These are phyloP conservation scores for Kradibia gibbosae DNA, from an alignment of 1,140 invertebrate genomes.

Conservation along the genomic window DNA sequence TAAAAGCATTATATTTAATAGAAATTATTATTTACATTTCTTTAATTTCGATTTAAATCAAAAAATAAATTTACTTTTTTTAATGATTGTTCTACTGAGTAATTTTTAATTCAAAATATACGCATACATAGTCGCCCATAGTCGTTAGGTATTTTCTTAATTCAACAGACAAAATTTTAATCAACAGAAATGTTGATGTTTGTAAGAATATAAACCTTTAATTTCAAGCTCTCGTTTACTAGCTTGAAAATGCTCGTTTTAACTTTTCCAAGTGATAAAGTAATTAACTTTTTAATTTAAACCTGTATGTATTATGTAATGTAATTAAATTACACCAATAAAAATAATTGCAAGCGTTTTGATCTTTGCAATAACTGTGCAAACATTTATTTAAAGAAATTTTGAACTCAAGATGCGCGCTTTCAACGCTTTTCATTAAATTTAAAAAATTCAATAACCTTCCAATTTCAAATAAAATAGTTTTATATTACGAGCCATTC, in stretches of 20 bases:
- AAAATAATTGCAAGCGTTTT: not conserved
- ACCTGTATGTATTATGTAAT: not conserved
- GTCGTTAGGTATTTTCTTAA: not conserved
- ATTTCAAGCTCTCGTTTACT: not conserved
- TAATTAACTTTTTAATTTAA: not conserved
- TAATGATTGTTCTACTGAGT: not conserved
- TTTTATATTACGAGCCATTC: not conserved
- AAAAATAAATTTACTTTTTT: not conserved
- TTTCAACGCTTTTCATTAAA: not conserved
- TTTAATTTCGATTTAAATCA: not conserved
- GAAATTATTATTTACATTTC: not conserved
- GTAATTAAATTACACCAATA: not conserved
- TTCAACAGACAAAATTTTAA: conserved; percentile 3
- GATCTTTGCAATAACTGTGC: not conserved
- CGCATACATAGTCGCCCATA: not conserved
- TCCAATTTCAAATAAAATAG: not conserved
- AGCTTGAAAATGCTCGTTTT: not conserved
- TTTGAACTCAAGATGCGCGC: not conserved
- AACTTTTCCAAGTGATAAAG: not conserved
- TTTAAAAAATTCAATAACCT: not conserved
- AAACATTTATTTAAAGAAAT: not conserved
- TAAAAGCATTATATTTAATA: not conserved
- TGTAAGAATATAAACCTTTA: conserved; percentile 15
- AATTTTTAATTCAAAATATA: not conserved
- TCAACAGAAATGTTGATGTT: not conserved